Evolutionary conservation across 2,113 vertebrate species (phyloP), one percentile per base, ranked within the genome.

Genomic region (Zonotrichia leucophrys): DNA sequence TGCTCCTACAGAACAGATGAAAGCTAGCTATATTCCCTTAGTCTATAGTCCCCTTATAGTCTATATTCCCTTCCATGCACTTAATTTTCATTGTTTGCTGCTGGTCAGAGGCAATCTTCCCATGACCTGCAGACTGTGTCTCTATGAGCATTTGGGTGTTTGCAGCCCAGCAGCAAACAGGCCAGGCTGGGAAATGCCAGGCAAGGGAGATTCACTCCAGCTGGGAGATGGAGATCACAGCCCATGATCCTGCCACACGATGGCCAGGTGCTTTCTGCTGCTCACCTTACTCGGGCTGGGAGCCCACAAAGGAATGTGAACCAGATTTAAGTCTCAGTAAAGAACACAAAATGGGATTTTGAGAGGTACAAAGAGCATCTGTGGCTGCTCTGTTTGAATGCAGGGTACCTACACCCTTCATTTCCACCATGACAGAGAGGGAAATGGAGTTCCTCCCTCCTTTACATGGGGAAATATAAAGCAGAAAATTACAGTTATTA

Each of bases 401-500:
- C 83, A 82, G 60, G 67, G 63, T 80, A 75, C 62, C 49, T 89
- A 50, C 69, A 66, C 37, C 60, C 53, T 63, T 92, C 52, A 83
- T 87, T 92, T 86, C 37, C 83, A 70, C 92, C 13, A 12, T 89
- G 74, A 77, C 90, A 95, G 83, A 79, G 63, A 72, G 72, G 70
- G 52, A 94, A 94, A 93, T 77, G 67, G 44, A 94, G 47, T 66
- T 95, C 62, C 60, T 69, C 42, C 83, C 64, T 73, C 83, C 81
- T 37, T 90, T 42, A n/a, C 81, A 68, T 3, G 1, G 49, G 84
- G 77, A 96, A 94, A 83, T 42, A 73, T 9, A 81, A 95, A 94
- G 84, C 83, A 89, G 46, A 79, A 80, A 75, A 90, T 92, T 92
- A 92, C 58, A 84, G 93, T 96, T 97, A 97, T 97, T 94, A 96